Conservation (phyloP, 2,888 invertebrate species). For the Sinotaia quadrata region DNA sequence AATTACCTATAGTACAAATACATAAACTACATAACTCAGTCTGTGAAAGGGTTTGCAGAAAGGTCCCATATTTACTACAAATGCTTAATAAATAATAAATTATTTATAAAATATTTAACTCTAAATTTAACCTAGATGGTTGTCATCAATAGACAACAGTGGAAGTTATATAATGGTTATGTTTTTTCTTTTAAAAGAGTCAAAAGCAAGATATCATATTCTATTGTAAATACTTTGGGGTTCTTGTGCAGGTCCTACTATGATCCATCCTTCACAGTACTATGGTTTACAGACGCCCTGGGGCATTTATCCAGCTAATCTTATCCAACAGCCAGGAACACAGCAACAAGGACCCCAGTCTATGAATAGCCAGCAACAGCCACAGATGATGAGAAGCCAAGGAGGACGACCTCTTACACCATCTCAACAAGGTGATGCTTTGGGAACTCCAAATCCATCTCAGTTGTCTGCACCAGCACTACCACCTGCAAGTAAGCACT, state of each 20-base stretch:
- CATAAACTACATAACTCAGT: too few species aligned
- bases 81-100: too few species aligned
- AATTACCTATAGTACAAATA: too few species aligned
- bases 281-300: slow-evolving; percentile 90
- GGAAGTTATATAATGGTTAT: too few species aligned
- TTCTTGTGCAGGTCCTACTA: slow-evolving; percentile 69
- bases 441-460: slow-evolving; percentile 64
- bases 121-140: too few species aligned
- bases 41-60: too few species aligned
- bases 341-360: slow-evolving; percentile 32
- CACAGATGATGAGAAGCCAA: slow-evolving; percentile 73
- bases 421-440: slow-evolving; percentile 73
- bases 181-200: too few species aligned
- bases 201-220: too few species aligned
- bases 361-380: slow-evolving; percentile 73
- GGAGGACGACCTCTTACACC: slow-evolving; percentile 67
- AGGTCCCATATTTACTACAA: too few species aligned
- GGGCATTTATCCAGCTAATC: slow-evolving; percentile 87
- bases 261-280: slow-evolving; percentile 84
- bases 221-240: neutral
- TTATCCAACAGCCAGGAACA: slow-evolving; percentile 55
- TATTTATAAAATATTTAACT: too few species aligned
- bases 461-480: slow-evolving; percentile 46
- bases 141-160: too few species aligned
- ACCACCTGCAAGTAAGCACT: slow-evolving; percentile 60